Conservation (phyloP, 30 jellyfish, hydroid and myxozoan species). For the Haliclystus octoradiatus region DNA sequence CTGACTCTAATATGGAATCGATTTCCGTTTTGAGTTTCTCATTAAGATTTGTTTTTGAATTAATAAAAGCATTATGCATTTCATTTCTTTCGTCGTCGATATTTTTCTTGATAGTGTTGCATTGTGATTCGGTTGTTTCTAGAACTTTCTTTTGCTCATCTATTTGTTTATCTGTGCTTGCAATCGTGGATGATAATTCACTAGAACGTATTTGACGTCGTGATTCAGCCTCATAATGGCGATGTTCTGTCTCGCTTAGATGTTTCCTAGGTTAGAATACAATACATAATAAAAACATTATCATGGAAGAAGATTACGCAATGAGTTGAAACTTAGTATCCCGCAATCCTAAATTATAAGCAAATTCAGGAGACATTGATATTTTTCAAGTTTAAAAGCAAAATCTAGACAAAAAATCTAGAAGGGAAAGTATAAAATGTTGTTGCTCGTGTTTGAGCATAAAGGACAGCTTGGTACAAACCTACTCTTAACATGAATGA, state of each 20-base stretch:
- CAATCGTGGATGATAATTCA: constrained; percentile 39
- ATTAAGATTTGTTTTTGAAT: constrained; percentile 45
- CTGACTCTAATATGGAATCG: constrained; percentile 12
- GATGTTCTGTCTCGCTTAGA: constrained; percentile 55
- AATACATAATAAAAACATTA: too few relatives aligned
- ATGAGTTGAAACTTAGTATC: not conserved
- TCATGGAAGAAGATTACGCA: not conserved
- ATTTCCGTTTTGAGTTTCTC: constrained; percentile 25
- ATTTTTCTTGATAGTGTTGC: constrained; percentile 37
- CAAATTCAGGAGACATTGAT: too few relatives aligned
- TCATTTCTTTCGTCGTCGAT: constrained; percentile 28
- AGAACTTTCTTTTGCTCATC: constrained; percentile 37
- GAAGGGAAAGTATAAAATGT: too few relatives aligned
- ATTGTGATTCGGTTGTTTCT: constrained; percentile 21
- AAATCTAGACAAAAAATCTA: too few relatives aligned
- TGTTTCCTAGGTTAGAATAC: constrained; percentile 44
- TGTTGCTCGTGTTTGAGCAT: too few relatives aligned
- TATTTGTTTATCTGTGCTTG: constrained; percentile 31
- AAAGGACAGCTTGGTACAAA: too few relatives aligned
- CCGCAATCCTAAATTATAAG: too few relatives aligned
- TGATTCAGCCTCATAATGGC: constrained; percentile 65
- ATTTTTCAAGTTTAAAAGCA: too few relatives aligned
- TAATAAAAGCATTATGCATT: constrained; percentile 48
- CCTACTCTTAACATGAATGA: too few relatives aligned
- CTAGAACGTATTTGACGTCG: constrained; percentile 46